These are phyloP conservation scores for Aplodontia rufa DNA, from an alignment of 2,113 vertebrate species.

Conservation along the genomic window DNA sequence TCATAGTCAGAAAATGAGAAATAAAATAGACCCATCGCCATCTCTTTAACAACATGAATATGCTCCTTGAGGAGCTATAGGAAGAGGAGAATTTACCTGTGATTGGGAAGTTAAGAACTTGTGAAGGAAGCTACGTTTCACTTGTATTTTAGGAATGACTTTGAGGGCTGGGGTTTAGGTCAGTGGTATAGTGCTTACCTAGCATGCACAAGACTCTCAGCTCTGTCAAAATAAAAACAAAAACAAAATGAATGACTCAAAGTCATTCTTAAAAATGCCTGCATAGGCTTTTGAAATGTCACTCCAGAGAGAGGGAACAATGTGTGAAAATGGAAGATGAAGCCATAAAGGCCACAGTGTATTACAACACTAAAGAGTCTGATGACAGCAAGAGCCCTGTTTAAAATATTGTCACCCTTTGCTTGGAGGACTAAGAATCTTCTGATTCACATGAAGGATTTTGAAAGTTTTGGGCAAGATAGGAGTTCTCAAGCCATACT, in stretches of 20 bases:
- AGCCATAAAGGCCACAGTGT: neutral
- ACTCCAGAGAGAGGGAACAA: neutral
- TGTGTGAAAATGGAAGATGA: neutral
- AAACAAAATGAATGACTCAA: neutral
- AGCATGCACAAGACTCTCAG: neutral
- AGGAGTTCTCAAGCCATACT: neutral
- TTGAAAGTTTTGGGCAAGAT: neutral
- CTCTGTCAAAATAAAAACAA: neutral
- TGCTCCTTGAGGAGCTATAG: neutral
- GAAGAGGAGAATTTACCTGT: neutral
- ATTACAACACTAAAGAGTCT: neutral
- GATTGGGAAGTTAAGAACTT: neutral
- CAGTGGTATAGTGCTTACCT: neutral
- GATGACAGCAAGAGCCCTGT: neutral
- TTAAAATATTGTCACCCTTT: neutral
- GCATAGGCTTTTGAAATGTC: neutral
- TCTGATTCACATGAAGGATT: neutral
- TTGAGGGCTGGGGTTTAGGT: neutral
- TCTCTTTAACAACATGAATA: neutral
- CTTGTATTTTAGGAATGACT: constrained; percentile 41
- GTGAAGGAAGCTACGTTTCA: constrained; percentile 10
- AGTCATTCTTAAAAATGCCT: constrained; percentile 27
- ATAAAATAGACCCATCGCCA: neutral
- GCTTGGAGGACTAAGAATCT: neutral
- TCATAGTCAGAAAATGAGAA: neutral